Base-by-base conservation (phyloP, 2,888 invertebrate genomes). In the Lasioglossum marginatum region DNA sequence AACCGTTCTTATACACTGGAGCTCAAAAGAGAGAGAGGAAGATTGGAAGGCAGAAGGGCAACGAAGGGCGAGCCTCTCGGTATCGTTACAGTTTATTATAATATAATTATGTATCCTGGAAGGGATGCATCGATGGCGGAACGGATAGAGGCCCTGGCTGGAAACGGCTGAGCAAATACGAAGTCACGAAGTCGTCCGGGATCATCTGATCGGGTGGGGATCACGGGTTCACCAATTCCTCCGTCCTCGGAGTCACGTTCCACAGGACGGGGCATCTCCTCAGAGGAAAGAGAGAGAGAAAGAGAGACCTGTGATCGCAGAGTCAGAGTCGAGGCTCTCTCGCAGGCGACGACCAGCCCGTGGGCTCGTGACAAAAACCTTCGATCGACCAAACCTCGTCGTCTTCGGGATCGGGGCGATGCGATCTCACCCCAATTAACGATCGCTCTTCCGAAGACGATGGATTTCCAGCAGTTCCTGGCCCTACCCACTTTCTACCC, bases 51-150 rank as follows among this genome's bases (percentile, higher is more conserved):
- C 83, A 87, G 87, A 81, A 91, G 86, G 88, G 79, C 85, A 79
- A 77, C 70, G 72, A 78, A 37, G 68, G 86, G 82, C 63, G 70
- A 81, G 52, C 70, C 82, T 80, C 90, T 91, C 91, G n/a, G 92
- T 93, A 94, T 95, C 94, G 94, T 94, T 94, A 94, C 93, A 94
- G 92, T 94, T 95, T 95, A 95, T 95, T 95, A 94, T 95, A 94
- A 94, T 95, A 95, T 95, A 95, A 95, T 95, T 94, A 95, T 92
- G 95, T 94, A 94, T 93, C 94, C 93, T 91, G 92, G 89, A 85
- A 90, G 88, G 93, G 92, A 92, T 90, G 92, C 89, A 92, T 92
- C 93, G 94, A 94, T 93, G 91, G 90, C 83, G 82, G 90, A 85
- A 70, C 90, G 92, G 92, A 91, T 91, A 91, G 91, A 82, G 86